These are phyloP conservation scores for Pollenia labialis DNA, from an alignment of 2,888 invertebrate genomes.

Conservation along the genomic window DNA sequence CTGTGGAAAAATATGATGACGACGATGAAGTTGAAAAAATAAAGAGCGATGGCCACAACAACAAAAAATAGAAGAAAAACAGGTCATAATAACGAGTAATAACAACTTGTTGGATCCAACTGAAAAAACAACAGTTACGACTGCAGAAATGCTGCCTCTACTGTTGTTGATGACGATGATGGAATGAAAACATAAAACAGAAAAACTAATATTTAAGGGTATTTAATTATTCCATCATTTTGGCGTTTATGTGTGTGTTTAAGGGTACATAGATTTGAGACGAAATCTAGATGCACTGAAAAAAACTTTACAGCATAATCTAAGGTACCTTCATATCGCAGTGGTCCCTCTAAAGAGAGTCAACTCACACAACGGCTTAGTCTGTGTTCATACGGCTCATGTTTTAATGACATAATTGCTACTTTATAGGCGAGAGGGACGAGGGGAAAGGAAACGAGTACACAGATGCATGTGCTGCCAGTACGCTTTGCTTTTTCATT, in stretches of 20 bases:
- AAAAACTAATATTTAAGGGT: conserved; percentile 54
- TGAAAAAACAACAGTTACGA: conserved; percentile 23
- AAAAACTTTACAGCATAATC: too few relatives aligned
- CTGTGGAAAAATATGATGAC: conserved; percentile 29
- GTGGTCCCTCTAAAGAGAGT: too few relatives aligned
- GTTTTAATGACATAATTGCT: too few relatives aligned
- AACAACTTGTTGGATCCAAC: conserved; percentile 64
- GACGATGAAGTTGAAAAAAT: conserved; percentile 14
- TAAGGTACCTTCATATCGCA: too few relatives aligned
- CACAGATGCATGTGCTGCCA: too few relatives aligned
- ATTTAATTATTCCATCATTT: conserved; percentile 56
- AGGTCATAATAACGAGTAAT: conserved; percentile 43
- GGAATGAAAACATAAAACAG: conserved; percentile 43
- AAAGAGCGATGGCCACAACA: conserved; percentile 16
- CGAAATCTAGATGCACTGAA: neutral
- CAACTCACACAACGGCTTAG: too few relatives aligned
- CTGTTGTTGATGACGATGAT: conserved; percentile 32
- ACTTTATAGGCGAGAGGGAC: too few relatives aligned
- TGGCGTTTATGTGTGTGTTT: neutral
- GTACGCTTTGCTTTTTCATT: too few relatives aligned
- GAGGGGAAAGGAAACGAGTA: too few relatives aligned
- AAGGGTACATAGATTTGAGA: conserved; percentile 11
- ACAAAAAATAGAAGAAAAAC: neutral
- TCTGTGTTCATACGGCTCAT: too few relatives aligned
- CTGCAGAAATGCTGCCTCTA: conserved; percentile 2